A percentile compares a stretch with the other conserved stretches of the same genome.
These are phyloP conservation scores for Drosophila rubida DNA, from an alignment of 2,888 invertebrate species.

Conservation along the genomic window DNA sequence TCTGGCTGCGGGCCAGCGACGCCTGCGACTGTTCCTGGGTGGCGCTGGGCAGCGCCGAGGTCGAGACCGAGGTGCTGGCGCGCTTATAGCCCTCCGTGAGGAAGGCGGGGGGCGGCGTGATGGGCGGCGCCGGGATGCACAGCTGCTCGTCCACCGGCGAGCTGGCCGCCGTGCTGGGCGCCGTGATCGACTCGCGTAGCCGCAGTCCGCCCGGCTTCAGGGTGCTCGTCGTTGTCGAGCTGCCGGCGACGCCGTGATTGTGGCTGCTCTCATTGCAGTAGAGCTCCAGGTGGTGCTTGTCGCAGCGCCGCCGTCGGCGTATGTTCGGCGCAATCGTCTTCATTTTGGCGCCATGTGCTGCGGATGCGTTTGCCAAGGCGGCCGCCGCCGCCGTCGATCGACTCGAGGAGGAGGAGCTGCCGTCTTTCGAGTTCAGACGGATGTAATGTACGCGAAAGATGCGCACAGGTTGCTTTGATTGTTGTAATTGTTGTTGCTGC, in stretches of 20 bases:
- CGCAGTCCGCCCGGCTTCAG: slow-evolving; percentile 59
- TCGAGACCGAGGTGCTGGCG: slow-evolving; percentile 78
- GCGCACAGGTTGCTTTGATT: slow-evolving; percentile 67
- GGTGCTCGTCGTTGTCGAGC: slow-evolving; percentile 34
- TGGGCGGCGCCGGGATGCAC: slow-evolving; percentile 86
- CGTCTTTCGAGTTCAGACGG: slow-evolving; percentile 80
- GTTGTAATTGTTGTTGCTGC: slow-evolving; percentile 29
- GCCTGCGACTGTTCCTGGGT: slow-evolving; percentile 48
- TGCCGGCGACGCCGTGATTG: neutral
- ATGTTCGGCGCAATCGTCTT: slow-evolving; percentile 88
- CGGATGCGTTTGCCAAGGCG: slow-evolving; percentile 33
- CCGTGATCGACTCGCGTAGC: slow-evolving; percentile 69
- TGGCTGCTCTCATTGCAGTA: slow-evolving; percentile 80
- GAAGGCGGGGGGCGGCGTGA: slow-evolving; percentile 89
- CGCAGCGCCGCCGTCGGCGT: slow-evolving; percentile 87
- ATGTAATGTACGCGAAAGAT: slow-evolving; percentile 80
- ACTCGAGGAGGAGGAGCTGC: slow-evolving; percentile 49
- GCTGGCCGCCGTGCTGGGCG: slow-evolving; percentile 74
- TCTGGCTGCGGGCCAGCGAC: slow-evolving; percentile 36
- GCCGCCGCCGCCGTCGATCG: slow-evolving; percentile 47
- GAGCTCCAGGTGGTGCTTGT: slow-evolving; percentile 87
- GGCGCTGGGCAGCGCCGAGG: slow-evolving; percentile 69
- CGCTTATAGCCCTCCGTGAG: slow-evolving; percentile 87
- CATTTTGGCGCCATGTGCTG: slow-evolving; percentile 85
- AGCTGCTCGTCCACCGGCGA: slow-evolving; percentile 79